Evolutionary conservation across 2,113 vertebrate genomes (phyloP).

Genomic region (Melanostigma gelatinosum): DNA sequence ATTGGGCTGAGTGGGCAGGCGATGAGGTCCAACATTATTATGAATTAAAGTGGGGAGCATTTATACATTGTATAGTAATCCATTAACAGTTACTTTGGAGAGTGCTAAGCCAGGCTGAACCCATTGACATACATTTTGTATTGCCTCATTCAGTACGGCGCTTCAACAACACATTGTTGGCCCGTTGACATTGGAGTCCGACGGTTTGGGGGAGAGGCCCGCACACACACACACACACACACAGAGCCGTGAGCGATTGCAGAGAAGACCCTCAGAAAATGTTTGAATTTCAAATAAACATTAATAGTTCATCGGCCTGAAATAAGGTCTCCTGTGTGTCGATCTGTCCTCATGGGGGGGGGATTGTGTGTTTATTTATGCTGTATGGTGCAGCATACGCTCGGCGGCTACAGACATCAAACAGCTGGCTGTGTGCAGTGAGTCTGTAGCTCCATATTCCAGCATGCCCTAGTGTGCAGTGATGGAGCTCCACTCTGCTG

Average conservation of each 20-base stretch:
- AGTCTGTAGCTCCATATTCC: constrained; percentile 63
- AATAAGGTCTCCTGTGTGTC: constrained; percentile 72
- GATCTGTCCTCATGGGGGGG: constrained; percentile 58
- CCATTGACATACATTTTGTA: constrained; percentile 66
- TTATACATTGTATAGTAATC: constrained; percentile 72
- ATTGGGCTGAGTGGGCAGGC: constrained; percentile 75
- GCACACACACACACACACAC: neutral
- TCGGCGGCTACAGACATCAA: constrained; percentile 71
- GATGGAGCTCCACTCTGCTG: constrained; percentile 68
- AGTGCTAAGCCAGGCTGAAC: constrained; percentile 60
- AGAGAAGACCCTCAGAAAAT: constrained; percentile 58
- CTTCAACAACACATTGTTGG: constrained; percentile 33
- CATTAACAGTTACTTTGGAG: constrained; percentile 65
- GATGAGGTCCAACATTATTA: constrained; percentile 75
- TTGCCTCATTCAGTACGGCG: constrained; percentile 58
- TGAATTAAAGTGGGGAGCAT: constrained; percentile 74
- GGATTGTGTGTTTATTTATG: constrained; percentile 77
- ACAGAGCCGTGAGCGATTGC: constrained; percentile 25
- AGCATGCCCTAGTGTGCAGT: constrained; percentile 68
- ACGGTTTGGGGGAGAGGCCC: constrained; percentile 47
- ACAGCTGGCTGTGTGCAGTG: constrained; percentile 75
- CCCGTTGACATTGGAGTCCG: constrained; percentile 41
- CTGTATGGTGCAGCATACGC: constrained; percentile 57
- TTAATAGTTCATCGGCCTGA: constrained; percentile 79
- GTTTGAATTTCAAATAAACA: constrained; percentile 77